Evolutionary conservation across 2,888 invertebrate species (phyloP).

Genomic region (Liodrosophila aerea): DNA sequence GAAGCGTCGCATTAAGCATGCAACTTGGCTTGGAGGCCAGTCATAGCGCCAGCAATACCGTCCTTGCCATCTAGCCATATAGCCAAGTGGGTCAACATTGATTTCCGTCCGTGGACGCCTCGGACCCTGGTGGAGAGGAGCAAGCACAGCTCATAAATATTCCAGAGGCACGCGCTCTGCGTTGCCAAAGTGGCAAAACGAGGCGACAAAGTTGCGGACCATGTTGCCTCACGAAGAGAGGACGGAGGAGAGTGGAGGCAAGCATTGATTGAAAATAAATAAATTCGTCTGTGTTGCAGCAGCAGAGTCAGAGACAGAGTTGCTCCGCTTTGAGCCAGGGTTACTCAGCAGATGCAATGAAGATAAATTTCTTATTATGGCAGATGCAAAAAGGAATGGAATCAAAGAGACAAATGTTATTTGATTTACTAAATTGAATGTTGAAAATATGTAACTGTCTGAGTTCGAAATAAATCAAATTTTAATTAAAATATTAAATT

Average conservation of each 20-base stretch:
- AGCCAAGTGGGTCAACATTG: slow-evolving; percentile 75
- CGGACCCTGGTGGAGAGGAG: slow-evolving; percentile 22
- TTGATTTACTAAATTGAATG: too few relatives aligned
- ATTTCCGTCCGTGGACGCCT: slow-evolving; percentile 57
- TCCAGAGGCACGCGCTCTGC: slow-evolving; percentile 67
- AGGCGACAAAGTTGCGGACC: slow-evolving; percentile 66
- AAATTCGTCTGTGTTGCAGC: slow-evolving; percentile 41
- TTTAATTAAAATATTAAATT: too few relatives aligned
- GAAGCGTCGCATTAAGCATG: slow-evolving; percentile 23
- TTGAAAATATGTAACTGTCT: too few relatives aligned
- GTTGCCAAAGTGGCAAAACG: slow-evolving; percentile 55
- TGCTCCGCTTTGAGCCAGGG: not conserved
- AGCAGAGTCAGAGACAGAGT: not conserved
- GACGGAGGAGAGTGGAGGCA: slow-evolving; percentile 8
- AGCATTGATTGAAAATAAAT: slow-evolving; percentile 74
- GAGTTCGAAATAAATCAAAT: too few relatives aligned
- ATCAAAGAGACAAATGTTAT: too few relatives aligned
- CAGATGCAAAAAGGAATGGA: not conserved
- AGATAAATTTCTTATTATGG: slow-evolving; percentile 18
- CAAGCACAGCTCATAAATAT: slow-evolving; percentile 67
- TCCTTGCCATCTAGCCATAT: slow-evolving; percentile 49
- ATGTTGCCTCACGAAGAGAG: slow-evolving; percentile 32
- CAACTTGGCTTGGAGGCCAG: slow-evolving; percentile 16
- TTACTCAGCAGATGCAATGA: slow-evolving; percentile 4
- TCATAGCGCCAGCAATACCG: slow-evolving; percentile 12